Base-by-base conservation (phyloP, 1,140 invertebrate species). In the Drosophila arizonae region DNA sequence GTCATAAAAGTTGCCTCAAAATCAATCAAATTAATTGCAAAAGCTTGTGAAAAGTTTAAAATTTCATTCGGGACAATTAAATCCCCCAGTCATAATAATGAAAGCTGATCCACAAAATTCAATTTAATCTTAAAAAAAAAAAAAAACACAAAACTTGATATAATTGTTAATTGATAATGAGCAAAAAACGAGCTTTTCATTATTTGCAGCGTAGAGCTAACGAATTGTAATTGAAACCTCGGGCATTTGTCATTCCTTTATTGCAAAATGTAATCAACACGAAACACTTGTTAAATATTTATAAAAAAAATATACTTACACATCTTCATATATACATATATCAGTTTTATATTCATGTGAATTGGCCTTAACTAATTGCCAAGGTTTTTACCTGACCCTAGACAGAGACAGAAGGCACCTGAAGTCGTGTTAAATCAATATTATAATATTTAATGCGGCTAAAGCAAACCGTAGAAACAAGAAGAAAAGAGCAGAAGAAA, bases 401-500 rank as follows among this genome's bases (percentile, higher is more conserved):
- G 3, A 24, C 21, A 2, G 21, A 24, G 0, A 17, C 17, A 17
- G 21, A 24, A 24, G 21, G 48, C 50, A 51, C 24, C 4, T 45
- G n/a, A 17, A 45, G 43, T 45, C 15, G 13, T 39, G 36, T 39
- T 39, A 39, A 68, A 68, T 55, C 67, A 70, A 63, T 70, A 63
- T 70, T 55, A 70, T 68, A 63, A 63, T 46, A 54, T 33, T 50
- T 51, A 28, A 54, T 30, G 30, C 33, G 68, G 36, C 28, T 26
- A 50, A 24, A 30, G 64, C 6, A 52, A 58, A 6, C 4, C 28
- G 58, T 26, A 43, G 2, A 28, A 52, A 52, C 8, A 2, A 9
- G 24, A 30, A 13, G 13, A 28, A 11, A 10, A 9, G 13, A 24
- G 41, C 8, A 8, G 28, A 24, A 21, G 66, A 76, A 77, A 63